phyloP scores from a whole-genome alignment of 2,797 vertebrate species.

The Podarcis lilfordi region DNA sequence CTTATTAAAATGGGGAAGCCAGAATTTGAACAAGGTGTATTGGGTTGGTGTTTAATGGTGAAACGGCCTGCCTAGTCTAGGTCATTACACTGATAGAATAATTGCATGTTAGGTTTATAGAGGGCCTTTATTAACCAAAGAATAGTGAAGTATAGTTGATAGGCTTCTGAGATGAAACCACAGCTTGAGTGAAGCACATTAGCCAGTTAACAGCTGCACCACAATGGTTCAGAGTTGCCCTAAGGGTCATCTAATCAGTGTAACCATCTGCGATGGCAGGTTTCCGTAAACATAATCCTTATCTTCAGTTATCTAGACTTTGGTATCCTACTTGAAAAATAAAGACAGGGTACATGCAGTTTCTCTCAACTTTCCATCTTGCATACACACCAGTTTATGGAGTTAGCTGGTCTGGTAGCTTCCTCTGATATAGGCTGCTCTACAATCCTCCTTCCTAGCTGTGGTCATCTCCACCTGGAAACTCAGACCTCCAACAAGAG shows the following conservation, averaged over 20 bases:
- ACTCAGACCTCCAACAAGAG: too few species aligned
- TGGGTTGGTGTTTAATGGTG: neutral
- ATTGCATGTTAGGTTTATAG: slow-evolving; percentile 7
- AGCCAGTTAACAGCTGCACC: neutral
- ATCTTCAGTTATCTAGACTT: neutral
- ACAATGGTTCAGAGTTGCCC: neutral
- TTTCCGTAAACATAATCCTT: neutral
- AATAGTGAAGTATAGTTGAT: neutral
- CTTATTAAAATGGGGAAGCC: slow-evolving; percentile 10
- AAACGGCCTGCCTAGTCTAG: neutral
- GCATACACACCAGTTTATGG: neutral
- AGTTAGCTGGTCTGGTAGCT: too few species aligned
- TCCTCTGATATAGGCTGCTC: too few species aligned
- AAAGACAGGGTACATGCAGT: neutral
- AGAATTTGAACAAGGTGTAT: neutral
- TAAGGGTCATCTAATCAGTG: neutral
- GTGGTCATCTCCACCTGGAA: too few species aligned
- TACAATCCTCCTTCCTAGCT: too few species aligned
- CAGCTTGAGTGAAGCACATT: neutral
- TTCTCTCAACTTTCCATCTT: neutral
- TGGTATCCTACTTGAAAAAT: neutral
- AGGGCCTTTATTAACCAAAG: neutral
- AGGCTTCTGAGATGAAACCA: neutral
- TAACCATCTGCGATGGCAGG: neutral
- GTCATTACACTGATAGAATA: slow-evolving; percentile 25